Conservation (phyloP, 2,797 vertebrate species). For the Thripadectes ignobilis region DNA sequence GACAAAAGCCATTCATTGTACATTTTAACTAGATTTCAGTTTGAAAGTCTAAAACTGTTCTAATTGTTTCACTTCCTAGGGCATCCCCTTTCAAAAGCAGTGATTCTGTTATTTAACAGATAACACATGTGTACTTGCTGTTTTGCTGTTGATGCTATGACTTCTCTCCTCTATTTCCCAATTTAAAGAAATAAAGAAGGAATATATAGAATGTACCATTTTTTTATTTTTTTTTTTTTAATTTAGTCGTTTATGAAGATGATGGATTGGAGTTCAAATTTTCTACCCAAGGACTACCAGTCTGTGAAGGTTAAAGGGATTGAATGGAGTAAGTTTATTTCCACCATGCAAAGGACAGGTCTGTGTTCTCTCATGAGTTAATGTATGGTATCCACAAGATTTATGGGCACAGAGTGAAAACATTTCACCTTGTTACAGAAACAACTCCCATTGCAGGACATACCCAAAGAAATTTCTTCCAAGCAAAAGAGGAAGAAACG, state of each 20-base stretch:
- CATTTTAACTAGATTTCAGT: conserved; percentile 38
- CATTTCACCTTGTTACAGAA: background rate
- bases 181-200: conserved; percentile 46
- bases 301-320: background rate
- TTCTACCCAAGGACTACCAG: background rate
- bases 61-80: conserved; percentile 69
- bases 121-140: conserved; percentile 57
- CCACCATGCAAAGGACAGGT: background rate
- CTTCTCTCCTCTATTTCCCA: conserved; percentile 5
- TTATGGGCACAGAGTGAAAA: background rate
- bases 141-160: conserved; percentile 33
- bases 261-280: background rate
- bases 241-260: background rate
- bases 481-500: conserved; percentile 9
- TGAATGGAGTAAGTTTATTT: background rate
- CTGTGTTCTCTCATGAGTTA: background rate
- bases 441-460: background rate
- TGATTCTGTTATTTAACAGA: conserved; percentile 61
- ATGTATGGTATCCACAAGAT: background rate
- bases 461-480: background rate
- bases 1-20: background rate
- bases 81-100: conserved; percentile 58
- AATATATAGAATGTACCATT: background rate
- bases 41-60: conserved; percentile 54
- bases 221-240: background rate